Percentiles rank a stretch among this genome's conserved stretches.
phyloP scores from a whole-genome alignment of 2,888 invertebrate genomes.

The Abscondita cerata region DNA sequence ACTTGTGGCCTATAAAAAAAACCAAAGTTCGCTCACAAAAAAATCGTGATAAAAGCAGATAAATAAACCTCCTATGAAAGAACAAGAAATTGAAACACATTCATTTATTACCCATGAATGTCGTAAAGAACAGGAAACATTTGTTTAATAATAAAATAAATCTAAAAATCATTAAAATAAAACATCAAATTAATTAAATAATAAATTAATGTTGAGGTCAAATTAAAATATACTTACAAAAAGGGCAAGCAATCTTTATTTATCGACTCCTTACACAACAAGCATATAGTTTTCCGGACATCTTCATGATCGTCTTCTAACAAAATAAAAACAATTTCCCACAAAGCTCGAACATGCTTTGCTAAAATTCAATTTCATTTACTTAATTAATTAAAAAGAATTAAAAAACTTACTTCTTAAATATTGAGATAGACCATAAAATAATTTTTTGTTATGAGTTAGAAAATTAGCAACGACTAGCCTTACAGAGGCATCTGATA shows the following conservation, averaged over 20 bases:
- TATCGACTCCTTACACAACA: conserved; percentile 11
- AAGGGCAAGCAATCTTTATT: neutral
- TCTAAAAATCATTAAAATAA: no score
- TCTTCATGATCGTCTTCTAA: conserved; percentile 63
- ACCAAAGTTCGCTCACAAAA: no score
- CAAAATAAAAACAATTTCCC: conserved; percentile 59
- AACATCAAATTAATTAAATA: no score
- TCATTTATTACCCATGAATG: no score
- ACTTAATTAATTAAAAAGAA: neutral
- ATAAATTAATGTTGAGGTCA: no score
- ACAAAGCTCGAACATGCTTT: conserved; percentile 47
- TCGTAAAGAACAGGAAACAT: no score
- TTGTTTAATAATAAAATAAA: no score
- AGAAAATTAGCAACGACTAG: conserved; percentile 20
- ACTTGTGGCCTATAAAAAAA: conserved; percentile 11
- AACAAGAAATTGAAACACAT: no score
- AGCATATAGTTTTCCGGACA: conserved; percentile 55
- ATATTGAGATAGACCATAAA: conserved; percentile 53
- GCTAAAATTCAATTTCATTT: conserved; percentile 16
- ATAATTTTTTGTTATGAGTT: conserved; percentile 30
- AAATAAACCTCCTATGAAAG: no score
- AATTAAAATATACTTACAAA: conserved; percentile 17
- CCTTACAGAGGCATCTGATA: conserved; percentile 1
- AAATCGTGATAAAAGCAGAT: no score
- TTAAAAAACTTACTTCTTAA: conserved; percentile 11